Evolutionary conservation across 2,797 vertebrate species (phyloP).

Genomic region (Gallinago nigripennis): DNA sequence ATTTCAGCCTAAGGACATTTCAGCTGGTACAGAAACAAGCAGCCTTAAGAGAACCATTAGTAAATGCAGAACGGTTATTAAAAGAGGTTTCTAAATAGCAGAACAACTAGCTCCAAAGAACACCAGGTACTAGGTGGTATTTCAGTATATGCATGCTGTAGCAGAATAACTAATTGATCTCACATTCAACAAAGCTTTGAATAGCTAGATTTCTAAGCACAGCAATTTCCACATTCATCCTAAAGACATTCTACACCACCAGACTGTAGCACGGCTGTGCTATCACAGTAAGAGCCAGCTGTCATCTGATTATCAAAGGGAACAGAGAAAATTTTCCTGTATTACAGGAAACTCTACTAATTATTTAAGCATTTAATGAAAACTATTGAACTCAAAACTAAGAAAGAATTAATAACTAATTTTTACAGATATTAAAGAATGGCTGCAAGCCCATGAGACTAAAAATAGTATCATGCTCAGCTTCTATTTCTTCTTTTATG

Average conservation of each 20-base stretch:
- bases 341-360: slow-evolving; percentile 4
- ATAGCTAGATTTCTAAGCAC: not conserved
- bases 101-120: not conserved
- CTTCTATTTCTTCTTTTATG: not conserved
- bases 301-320: slow-evolving; percentile 29
- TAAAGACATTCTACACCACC: not conserved
- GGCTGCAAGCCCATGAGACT: not conserved
- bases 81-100: not conserved
- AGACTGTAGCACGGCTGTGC: not conserved
- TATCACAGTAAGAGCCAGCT: slow-evolving; percentile 17
- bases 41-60: not conserved
- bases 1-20: not conserved
- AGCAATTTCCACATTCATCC: not conserved
- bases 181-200: not conserved
- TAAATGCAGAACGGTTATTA: not conserved
- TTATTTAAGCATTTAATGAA: slow-evolving; percentile 13
- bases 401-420: not conserved
- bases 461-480: not conserved
- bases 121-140: not conserved
- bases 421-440: not conserved
- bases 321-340: slow-evolving; percentile 16
- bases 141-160: not conserved
- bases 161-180: not conserved
- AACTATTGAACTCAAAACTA: not conserved
- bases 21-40: not conserved